Base-by-base conservation (phyloP, 1,140 invertebrate genomes). In the Drosophila lacteicornis region DNA sequence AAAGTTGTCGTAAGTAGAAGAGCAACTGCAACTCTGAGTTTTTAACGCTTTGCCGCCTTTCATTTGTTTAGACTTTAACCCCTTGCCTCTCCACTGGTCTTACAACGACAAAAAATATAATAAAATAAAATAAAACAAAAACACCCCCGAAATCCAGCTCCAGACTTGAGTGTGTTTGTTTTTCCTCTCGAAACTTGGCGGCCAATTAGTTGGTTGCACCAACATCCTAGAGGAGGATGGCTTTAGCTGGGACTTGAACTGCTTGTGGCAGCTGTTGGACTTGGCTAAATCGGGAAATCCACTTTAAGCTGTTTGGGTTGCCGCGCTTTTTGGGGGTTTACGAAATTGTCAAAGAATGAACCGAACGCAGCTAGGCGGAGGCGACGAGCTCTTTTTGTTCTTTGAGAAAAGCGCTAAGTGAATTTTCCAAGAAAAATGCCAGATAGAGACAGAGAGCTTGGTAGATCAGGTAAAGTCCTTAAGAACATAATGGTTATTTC, bases 1-100 rank as follows among this genome's bases (percentile, higher is more conserved):
- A 73, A 68, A 74, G 70, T 74, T 73, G 55, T 60, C 69, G 68
- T 74, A 74, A 74, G 70, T 74, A 74, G 55, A 51, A 74, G 70
- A 51, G 67, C 70, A 78, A 45, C 75, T 71, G 67, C 69, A 78
- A 46, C 75, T 57, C 77, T 57, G 75, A 90, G 84, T 88, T 88
- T 84, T 81, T 71, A 88, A 88, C 84, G 84, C 85, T 84, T 79
- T 81, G 78, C 57, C 84, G 84, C 85, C 80, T 81, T 75, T 71
- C 84, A 90, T 90, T 88, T 84, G 85, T 81, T 84, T 84, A 90
- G 80, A 61, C 65, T 53, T 45, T 49, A 73, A 11, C 6, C 27
- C 19, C 22, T 46, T 42, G 38, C 71, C 63, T 55, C 73, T 67
- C 19, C 45, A 55, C 25, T 56, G 47, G 42, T 36, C 36, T 36